Evolutionary conservation across 2,888 invertebrate species (phyloP), one percentile per base, ranked within the genome.

Genomic region (Onchidella celtica): DNA sequence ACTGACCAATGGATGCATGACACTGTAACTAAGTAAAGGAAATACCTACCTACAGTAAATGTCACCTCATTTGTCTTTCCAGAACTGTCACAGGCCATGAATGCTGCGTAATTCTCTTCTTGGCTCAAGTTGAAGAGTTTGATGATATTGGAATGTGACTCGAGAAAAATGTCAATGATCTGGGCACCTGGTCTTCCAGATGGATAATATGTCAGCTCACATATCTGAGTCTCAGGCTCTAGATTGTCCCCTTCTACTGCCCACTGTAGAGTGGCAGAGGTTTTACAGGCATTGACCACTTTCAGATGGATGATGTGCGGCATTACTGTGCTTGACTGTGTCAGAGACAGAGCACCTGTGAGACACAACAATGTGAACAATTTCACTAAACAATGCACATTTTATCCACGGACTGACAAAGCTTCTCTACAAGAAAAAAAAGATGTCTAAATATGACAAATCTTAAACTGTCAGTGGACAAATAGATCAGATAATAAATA

Each of bases 121-220:
- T 63, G 63, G 6, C 14, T 75, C 21, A 75, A 63, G 34, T 75
- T 75, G 32, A 63, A 75, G 3, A 75, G 63, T 17, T 27, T 75
- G 40, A 75, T 40, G 40, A 17, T 11, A 6, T 40, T 36, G 2
- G 74, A 27, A n/a, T 63, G 63, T 2, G 74, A 32, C 38, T 75
- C 63, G 3, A 63, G 21, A n/a, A 1, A 38, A 17, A 75, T 75
- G 29, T 75, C 63, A 1, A 75, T 34, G 24, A 75, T 75, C 47
- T 75, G 14, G 6, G 63, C 74, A 63, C n/a, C 38, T 17, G 3
- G 17, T 40, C 27, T 27, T 4, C 63, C 38, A 27, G 27, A 27
- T 32, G 11, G 38, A 29, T 38, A 38, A 17, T 75, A 75, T 29
- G 74, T 75, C 40, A 75, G 63, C 38, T 63, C 74, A 75, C 74